A percentile compares a stretch with the other conserved stretches of the same genome.
Conservation (phyloP, 1,140 invertebrate genomes). For the Pemphigus obesinymphae region DNA sequence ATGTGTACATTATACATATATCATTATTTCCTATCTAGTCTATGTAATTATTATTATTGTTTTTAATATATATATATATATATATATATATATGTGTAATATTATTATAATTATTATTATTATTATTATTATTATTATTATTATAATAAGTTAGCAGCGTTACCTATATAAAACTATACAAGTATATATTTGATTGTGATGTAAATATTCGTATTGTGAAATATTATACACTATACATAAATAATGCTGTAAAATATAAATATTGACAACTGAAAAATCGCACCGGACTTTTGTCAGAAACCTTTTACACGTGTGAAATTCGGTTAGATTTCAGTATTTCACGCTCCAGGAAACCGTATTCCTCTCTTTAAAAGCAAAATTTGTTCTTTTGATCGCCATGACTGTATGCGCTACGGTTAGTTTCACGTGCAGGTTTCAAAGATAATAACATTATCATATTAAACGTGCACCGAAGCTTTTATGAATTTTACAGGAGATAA, state of each 20-base stretch:
- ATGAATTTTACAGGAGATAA: background rate
- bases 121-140: background rate
- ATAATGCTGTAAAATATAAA: background rate
- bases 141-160: background rate
- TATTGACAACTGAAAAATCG: background rate
- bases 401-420: background rate
- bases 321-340: background rate
- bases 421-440: background rate
- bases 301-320: background rate
- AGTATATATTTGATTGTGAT: background rate
- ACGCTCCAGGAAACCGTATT: background rate
- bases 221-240: background rate
- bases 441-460: background rate
- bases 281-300: no score
- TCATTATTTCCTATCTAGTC: background rate
- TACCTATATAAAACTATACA: background rate
- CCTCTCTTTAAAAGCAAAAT: background rate
- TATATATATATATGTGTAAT: background rate
- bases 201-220: background rate
- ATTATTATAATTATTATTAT: background rate
- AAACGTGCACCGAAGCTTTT: background rate
- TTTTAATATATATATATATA: background rate
- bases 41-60: background rate
- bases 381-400: background rate
- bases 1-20: background rate